These are phyloP conservation scores for Altica lythri DNA, from an alignment of 2,888 invertebrate genomes.

Conservation along the genomic window DNA sequence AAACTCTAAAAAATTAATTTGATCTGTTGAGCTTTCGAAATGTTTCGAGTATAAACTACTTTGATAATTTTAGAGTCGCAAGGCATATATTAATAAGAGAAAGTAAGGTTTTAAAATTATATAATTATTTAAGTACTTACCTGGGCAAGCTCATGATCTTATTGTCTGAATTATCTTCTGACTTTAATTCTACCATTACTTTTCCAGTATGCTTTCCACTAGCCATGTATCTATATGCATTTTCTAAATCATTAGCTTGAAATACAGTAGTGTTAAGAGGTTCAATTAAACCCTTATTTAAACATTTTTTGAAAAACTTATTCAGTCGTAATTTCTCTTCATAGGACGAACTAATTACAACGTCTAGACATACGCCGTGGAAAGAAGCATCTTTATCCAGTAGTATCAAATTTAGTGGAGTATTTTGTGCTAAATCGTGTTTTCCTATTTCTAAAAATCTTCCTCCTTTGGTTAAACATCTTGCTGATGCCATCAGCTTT, in stretches of 20 bases:
- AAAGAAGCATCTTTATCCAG: slow-evolving; percentile 75
- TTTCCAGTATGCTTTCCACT: slow-evolving; percentile 83
- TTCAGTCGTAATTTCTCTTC: not conserved
- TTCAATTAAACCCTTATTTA: slow-evolving; percentile 64
- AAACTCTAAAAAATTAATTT: slow-evolving; percentile 55
- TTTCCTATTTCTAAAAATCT: slow-evolving; percentile 86
- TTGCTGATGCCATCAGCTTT: slow-evolving; percentile 73
- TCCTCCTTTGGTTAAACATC: slow-evolving; percentile 65
- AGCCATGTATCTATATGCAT: slow-evolving; percentile 69
- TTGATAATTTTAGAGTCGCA: no score
- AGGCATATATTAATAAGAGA: no score
- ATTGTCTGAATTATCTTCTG: no score
- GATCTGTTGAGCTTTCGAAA: no score
- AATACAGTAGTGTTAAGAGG: slow-evolving; percentile 72
- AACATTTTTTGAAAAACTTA: not conserved
- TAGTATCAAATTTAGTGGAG: slow-evolving; percentile 65
- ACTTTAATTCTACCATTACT: no score
- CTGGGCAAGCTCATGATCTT: not conserved
- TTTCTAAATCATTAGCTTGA: slow-evolving; percentile 66
- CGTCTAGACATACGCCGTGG: slow-evolving; percentile 78
- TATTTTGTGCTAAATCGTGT: slow-evolving; percentile 74
- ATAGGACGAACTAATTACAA: not conserved
- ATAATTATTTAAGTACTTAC: no score
- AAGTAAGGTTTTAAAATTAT: no score
- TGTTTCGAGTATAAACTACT: no score